Percentiles rank a stretch among this genome's conserved stretches.
These are phyloP conservation scores for Anguilla japonica DNA, from an alignment of 2,113 vertebrate species.

Conservation along the genomic window DNA sequence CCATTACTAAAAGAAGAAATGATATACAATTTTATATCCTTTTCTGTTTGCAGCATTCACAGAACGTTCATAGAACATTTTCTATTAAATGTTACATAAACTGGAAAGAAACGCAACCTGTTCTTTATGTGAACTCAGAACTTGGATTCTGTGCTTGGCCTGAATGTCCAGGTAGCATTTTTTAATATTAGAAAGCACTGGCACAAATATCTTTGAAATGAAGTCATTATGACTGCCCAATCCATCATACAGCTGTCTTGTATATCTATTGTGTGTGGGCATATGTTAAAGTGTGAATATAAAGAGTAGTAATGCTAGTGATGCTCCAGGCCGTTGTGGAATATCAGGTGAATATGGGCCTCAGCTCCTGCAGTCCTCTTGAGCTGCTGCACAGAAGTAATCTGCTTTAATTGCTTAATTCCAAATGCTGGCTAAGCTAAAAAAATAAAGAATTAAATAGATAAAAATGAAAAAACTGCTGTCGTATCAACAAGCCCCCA, in stretches of 20 bases:
- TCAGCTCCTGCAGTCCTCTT: constrained; percentile 19
- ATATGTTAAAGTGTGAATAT: neutral
- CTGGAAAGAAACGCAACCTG: neutral
- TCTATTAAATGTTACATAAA: neutral
- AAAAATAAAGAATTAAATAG: neutral
- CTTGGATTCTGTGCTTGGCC: neutral
- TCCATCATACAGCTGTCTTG: neutral
- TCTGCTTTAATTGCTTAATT: constrained; percentile 27
- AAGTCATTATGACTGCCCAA: no score
- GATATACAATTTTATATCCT: neutral
- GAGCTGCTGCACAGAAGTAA: constrained; percentile 17
- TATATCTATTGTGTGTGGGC: neutral
- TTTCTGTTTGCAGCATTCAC: neutral
- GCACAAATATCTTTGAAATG: neutral
- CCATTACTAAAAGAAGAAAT: neutral
- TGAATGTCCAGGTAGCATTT: neutral
- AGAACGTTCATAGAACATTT: neutral
- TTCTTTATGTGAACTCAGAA: no score
- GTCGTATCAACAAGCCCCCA: constrained; percentile 26
- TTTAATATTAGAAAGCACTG: neutral
- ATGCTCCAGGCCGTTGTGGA: neutral
- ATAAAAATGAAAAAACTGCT: neutral
- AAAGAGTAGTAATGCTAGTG: neutral
- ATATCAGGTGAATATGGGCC: constrained; percentile 13
- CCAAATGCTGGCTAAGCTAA: constrained; percentile 20